Conservation (phyloP, 2,888 invertebrate species). For the Lumbricus terrestris region DNA sequence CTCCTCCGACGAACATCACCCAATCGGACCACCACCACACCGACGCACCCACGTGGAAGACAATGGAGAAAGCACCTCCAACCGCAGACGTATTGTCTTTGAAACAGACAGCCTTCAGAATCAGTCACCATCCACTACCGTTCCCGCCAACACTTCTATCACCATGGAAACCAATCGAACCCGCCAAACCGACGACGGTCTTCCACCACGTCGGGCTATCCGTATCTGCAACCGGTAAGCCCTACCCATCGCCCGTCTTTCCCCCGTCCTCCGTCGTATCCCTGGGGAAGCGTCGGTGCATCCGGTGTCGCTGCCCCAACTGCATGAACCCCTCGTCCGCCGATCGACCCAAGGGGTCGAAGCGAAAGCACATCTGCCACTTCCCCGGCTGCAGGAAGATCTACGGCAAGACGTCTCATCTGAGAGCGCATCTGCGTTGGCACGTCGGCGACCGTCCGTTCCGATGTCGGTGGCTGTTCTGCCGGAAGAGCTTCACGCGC, state of each 20-base stretch:
- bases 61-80: not conserved
- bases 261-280: not conserved
- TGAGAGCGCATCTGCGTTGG: conserved; percentile 69
- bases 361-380: conserved; percentile 37
- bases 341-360: not conserved
- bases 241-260: not conserved
- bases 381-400: conserved; percentile 38
- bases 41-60: not conserved
- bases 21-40: not conserved
- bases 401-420: conserved; percentile 40
- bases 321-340: conserved; percentile 45
- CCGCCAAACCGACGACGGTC: not conserved
- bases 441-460: conserved; percentile 95
- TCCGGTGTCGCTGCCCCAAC: conserved; percentile 58
- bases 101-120: not conserved
- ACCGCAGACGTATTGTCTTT: not conserved
- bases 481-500: conserved; percentile 91
- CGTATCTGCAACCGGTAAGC: not conserved
- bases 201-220: not conserved
- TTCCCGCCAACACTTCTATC: not conserved
- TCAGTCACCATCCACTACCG: not conserved
- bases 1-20: not conserved
- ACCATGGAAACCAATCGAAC: not conserved
- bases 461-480: conserved; percentile 96
- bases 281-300: conserved; percentile 39